Base-by-base conservation (phyloP, 2,797 vertebrate species). In the Limnodromus scolopaceus region DNA sequence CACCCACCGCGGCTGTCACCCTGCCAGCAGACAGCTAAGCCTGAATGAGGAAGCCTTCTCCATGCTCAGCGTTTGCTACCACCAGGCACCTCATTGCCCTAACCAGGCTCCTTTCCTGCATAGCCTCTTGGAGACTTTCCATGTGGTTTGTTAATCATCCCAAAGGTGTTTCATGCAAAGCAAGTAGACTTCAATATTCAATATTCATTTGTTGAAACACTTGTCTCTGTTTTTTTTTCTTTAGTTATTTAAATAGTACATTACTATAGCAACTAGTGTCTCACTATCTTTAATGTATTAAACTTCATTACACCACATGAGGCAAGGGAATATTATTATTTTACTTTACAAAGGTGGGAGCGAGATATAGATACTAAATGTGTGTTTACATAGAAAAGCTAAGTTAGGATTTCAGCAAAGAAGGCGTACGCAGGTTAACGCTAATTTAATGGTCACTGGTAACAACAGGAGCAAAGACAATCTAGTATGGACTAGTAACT, bases 241-340 rank as follows among this genome's bases (percentile, higher is more conserved):
- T 55, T 69, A 74, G 84, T 92, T 93, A 96, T 96, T 96, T 96
- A 92, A 94, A 96, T 95, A 95, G 92, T 70, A 24, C 64, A 95
- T 97, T 97, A 96, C 96, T 95, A 97, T 96, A 96, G 96, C 95
- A 96, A 96, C 95, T 95, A 84, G 43, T 77, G 43, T 16, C 55
- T 92, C 86, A 38, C 75, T 89, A 11, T 93, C 92, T 76, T 93
- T 87, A 96, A 89, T 91, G 57, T 63, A 96, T 92, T 93, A 96
- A 89, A 93, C 86, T 72, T 87, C 92, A 92, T 89, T 95, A 87
- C 55, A 91, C 66, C 68, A 66, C 66, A 88, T 24, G 81, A 95
- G 39, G 81, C 53, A 93, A 63, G 25, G 88, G 88, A 94, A 91
- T 92, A 92, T 91, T 92, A 95, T 84, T 92, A 93, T 95, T 93